A percentile compares a stretch with the other conserved stretches of the same genome.
phyloP scores from a whole-genome alignment of 2,888 invertebrate genomes.

The Eurytoma adleriae region DNA sequence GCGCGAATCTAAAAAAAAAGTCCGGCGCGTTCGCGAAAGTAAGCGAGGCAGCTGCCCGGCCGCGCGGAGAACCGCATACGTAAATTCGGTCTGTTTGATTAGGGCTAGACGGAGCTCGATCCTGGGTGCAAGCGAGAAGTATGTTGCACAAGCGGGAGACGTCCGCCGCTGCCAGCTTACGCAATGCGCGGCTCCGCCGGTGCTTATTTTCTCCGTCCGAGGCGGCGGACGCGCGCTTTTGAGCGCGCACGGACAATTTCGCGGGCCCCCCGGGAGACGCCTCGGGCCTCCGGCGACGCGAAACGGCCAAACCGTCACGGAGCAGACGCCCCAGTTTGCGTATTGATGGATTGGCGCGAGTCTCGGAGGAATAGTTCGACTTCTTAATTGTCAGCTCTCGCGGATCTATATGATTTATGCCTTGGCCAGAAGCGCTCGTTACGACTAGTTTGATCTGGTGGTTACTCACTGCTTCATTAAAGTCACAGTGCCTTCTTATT shows the following conservation, averaged over 20 bases:
- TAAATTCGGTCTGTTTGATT: too few species aligned
- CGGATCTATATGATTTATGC: slow-evolving; percentile 14
- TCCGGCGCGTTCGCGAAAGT: too few species aligned
- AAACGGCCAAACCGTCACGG: neutral
- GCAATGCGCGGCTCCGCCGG: neutral
- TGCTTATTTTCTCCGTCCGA: neutral
- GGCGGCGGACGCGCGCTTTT: too few species aligned
- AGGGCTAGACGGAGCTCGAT: too few species aligned
- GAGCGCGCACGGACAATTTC: slow-evolving; percentile 7
- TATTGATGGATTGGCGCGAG: slow-evolving; percentile 4
- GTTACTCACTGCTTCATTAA: too few species aligned
- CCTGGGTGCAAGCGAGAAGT: too few species aligned
- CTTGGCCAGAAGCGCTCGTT: neutral
- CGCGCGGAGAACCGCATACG: too few species aligned
- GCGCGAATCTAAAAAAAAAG: too few species aligned
- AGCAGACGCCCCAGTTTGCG: neutral
- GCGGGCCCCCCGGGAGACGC: neutral
- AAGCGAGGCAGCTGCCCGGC: too few species aligned
- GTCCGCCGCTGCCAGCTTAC: slow-evolving; percentile 5
- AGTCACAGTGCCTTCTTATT: neutral
- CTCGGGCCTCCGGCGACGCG: neutral
- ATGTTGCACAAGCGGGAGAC: too few species aligned
- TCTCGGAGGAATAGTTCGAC: neutral
- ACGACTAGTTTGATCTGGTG: neutral
- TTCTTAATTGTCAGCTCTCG: slow-evolving; percentile 30